A percentile compares a stretch with the other conserved stretches of the same genome.
phyloP scores from a whole-genome alignment of 2,888 invertebrate genomes.

The Dioctria rufipes region DNA sequence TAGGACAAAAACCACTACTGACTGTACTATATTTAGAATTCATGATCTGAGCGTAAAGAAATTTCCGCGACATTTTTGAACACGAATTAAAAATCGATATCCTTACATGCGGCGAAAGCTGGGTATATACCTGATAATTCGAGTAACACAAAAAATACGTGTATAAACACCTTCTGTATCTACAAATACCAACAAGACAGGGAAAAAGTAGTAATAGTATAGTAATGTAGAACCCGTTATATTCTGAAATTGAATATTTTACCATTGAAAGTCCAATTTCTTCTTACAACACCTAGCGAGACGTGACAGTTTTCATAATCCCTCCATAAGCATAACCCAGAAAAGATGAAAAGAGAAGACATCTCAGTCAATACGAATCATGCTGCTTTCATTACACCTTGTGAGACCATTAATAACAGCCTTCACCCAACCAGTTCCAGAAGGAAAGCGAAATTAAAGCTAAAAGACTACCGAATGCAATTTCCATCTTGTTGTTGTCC shows the following conservation, averaged over 20 bases:
- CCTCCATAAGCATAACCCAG: no score
- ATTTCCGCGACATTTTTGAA: conserved; percentile 4
- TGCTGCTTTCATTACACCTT: conserved; percentile 30
- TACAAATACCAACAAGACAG: no score
- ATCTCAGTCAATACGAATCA: neutral
- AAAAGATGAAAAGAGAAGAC: neutral
- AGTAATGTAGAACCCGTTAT: neutral
- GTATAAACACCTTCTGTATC: no score
- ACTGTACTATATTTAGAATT: no score
- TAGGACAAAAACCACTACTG: no score
- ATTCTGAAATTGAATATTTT: conserved; percentile 29
- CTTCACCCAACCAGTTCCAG: neutral
- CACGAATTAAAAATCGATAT: conserved; percentile 21
- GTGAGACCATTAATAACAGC: conserved; percentile 39
- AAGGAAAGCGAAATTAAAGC: conserved; percentile 11
- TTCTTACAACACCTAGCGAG: conserved; percentile 11
- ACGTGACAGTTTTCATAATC: conserved; percentile 53
- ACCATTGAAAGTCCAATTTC: conserved; percentile 39
- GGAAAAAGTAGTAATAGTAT: neutral
- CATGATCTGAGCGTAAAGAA: neutral
- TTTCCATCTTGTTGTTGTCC: neutral
- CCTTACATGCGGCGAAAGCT: neutral
- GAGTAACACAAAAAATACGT: neutral
- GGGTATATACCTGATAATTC: conserved; percentile 3
- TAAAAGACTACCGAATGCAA: neutral